Evolutionary conservation across 92 coral and sea anemone genomes (phyloP).

Genomic region (Siderastrea siderea): DNA sequence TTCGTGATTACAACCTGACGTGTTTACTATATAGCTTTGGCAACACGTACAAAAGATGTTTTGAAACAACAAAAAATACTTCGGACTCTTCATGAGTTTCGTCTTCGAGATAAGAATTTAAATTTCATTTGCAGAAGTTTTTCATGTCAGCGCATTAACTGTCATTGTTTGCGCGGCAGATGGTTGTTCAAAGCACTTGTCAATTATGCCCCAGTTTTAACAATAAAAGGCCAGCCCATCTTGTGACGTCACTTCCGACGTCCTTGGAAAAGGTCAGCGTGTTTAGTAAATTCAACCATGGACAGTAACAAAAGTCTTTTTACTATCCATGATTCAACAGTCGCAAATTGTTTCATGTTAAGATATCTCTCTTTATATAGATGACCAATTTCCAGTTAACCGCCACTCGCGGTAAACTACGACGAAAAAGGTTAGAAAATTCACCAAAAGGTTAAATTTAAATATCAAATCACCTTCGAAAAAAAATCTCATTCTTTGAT

Average conservation of each 20-base stretch:
- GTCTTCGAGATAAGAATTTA: slow-evolving; percentile 70
- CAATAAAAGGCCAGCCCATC: slow-evolving; percentile 75
- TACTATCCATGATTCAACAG: neutral
- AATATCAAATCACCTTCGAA: neutral
- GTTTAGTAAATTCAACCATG: neutral
- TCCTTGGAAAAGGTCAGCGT: slow-evolving; percentile 50
- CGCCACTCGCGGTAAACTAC: no score
- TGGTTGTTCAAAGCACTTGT: slow-evolving; percentile 76
- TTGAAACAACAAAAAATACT: slow-evolving; percentile 6
- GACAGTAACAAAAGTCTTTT: no score
- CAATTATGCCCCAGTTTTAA: slow-evolving; percentile 63
- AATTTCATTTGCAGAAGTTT: slow-evolving; percentile 72
- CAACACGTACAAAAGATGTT: neutral
- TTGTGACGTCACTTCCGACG: slow-evolving; percentile 87
- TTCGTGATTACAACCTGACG: slow-evolving; percentile 5
- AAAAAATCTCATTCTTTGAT: slow-evolving; percentile 13
- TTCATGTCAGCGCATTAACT: slow-evolving; percentile 58
- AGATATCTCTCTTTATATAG: neutral
- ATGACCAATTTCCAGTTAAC: no score
- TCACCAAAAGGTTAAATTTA: neutral
- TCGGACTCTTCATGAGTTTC: slow-evolving; percentile 32
- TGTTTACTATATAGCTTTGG: neutral
- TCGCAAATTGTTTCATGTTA: neutral
- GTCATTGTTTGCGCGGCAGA: slow-evolving; percentile 80
- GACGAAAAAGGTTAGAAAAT: neutral